These are phyloP conservation scores for Plestiodon gilberti DNA, from an alignment of 2,113 vertebrate species.

Conservation along the genomic window DNA sequence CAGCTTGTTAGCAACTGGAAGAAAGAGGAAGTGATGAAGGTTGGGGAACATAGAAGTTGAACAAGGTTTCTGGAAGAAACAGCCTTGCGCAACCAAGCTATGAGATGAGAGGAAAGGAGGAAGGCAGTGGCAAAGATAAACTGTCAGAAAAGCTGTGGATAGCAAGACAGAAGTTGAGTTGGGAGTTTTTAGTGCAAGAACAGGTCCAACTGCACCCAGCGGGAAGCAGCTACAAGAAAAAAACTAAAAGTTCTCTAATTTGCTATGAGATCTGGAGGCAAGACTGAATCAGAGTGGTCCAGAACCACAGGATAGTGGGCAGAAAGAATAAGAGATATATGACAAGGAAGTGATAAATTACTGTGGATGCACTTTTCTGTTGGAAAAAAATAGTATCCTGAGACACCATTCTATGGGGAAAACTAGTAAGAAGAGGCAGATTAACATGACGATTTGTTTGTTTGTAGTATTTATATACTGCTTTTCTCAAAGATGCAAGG, in stretches of 20 bases:
- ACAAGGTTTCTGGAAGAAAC: neutral
- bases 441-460: too few relatives aligned
- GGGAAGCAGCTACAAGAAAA: neutral
- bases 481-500: too few relatives aligned
- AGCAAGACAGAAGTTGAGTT: neutral
- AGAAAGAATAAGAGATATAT: neutral
- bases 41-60: neutral
- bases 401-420: too few relatives aligned
- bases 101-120: neutral
- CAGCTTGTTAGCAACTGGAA: neutral
- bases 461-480: too few relatives aligned
- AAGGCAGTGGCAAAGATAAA: neutral
- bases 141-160: neutral
- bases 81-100: neutral
- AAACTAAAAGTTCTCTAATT: neutral
- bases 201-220: neutral
- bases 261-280: neutral
- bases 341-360: neutral
- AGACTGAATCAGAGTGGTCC: neutral
- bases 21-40: neutral
- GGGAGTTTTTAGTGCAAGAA: neutral
- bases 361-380: too few relatives aligned
- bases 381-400: too few relatives aligned
- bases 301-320: neutral
- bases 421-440: too few relatives aligned